These are phyloP conservation scores for Musca domestica DNA, from an alignment of 1,140 invertebrate species.

Conservation along the genomic window DNA sequence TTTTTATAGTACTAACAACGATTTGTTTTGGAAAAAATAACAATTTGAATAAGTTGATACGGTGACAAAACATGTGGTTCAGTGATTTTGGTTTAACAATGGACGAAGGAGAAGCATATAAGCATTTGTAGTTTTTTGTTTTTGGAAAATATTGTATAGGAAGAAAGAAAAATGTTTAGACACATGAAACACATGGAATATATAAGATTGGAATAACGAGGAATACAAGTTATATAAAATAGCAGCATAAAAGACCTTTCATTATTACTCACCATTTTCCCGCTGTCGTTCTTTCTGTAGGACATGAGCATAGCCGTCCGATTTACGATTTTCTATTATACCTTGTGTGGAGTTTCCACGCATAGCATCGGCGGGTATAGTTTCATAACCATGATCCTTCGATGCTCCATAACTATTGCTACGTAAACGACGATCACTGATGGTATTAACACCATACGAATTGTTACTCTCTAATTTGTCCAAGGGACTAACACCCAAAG, in stretches of 20 bases:
- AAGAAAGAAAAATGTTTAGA: constrained; percentile 27
- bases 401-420: constrained; percentile 46
- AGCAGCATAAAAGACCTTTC: background rate
- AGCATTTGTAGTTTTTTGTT: background rate
- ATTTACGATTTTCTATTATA: constrained; percentile 51
- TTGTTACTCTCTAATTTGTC: constrained; percentile 40
- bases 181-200: constrained; percentile 30
- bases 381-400: constrained; percentile 66
- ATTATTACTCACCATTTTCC: constrained; percentile 37
- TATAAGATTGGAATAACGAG: constrained; percentile 26
- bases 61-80: no score
- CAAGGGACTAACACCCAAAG: constrained; percentile 39
- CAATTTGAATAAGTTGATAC: no score
- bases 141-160: constrained; percentile 10
- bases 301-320: constrained; percentile 50
- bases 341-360: constrained; percentile 22
- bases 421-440: constrained; percentile 39
- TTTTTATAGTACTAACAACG: constrained; percentile 45
- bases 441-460: background rate
- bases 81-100: background rate
- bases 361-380: constrained; percentile 56
- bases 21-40: no score
- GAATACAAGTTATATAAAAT: constrained; percentile 27
- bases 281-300: constrained; percentile 45
- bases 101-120: constrained; percentile 15